phyloP scores from a whole-genome alignment of 2,888 invertebrate genomes.

The Phyllotreta cruciferae region DNA sequence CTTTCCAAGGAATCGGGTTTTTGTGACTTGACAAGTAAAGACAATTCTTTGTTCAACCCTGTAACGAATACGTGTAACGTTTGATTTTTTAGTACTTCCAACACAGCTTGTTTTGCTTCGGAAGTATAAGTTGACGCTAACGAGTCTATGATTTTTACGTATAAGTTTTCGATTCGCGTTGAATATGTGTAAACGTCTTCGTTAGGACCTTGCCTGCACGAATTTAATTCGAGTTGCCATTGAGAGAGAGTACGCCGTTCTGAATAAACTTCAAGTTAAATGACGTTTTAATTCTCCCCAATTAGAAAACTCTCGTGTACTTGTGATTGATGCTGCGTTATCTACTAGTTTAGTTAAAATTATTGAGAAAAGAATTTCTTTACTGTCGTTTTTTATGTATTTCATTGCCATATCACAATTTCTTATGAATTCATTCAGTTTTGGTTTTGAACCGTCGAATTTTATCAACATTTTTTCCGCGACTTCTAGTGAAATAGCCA shows the following conservation, averaged over 20 bases:
- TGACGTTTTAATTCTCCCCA: conserved; percentile 31
- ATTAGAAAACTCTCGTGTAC: conserved; percentile 37
- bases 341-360: conserved; percentile 41
- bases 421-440: conserved; percentile 34
- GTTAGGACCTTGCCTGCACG: conserved; percentile 43
- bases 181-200: conserved; percentile 41
- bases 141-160: conserved; percentile 5
- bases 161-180: conserved; percentile 2
- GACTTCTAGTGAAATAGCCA: conserved; percentile 21
- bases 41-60: conserved; percentile 24
- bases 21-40: background rate
- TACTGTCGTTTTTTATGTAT: conserved; percentile 31
- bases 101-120: conserved; percentile 5
- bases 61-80: conserved; percentile 28
- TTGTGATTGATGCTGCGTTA: conserved; percentile 37
- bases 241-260: conserved; percentile 46
- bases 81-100: conserved; percentile 29
- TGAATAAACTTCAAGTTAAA: conserved; percentile 30
- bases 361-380: conserved; percentile 34
- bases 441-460: conserved; percentile 35
- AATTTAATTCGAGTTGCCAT: conserved; percentile 49
- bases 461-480: conserved; percentile 25
- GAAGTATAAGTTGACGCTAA: conserved; percentile 7
- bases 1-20: conserved; percentile 31
- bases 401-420: conserved; percentile 33